Base-by-base conservation (phyloP, 2,888 invertebrate species). In the Trichopria drosophilae region DNA sequence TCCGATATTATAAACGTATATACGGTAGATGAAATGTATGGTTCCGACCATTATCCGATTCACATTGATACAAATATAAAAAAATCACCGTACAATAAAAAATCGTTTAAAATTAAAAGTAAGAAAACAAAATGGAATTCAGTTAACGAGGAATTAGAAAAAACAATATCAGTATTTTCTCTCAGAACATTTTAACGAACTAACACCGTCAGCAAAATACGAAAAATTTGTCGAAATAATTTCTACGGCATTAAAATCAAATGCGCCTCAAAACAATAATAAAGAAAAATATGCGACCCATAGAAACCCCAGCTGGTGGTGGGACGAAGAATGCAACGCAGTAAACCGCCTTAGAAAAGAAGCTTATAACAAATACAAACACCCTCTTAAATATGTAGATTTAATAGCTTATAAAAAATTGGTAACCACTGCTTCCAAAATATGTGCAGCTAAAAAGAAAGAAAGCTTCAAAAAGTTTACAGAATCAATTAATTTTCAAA, bases 241-340 rank as follows among this genome's bases (percentile, higher is more conserved):
- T 2, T 42, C 22, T n/a, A 12, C 35, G 4, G 37, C 28, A 2
- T 34, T 54, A 7, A 10, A 40, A n/a, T 15, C 18, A 3, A 40
- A 26, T 23, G 51, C 51, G 10, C 51, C 50, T 5, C 29, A 20
- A 18, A 51, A 20, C 26, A 46, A 23, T 40, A 29, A 7, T 13
- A 29, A 7, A 13, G n/a, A n/a, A 20, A 28, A 9, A 18, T 31
- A 46, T 20, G 9, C 6, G 12, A 4, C 13, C 2, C 10, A 37
- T 23, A 46, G 43, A 34, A 58, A 58, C 12, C 55, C 55, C 4
- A 46, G 51, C 2, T 15, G 24, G 9, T 55, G 55, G 53, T 55
- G 55, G 55, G 55, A 58, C 18, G 37, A 39, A 1, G 51, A 53
- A 9, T 48, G 53, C 28, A 18, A 46, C 15, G 45, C 24, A 23